phyloP scores from a whole-genome alignment of 2,888 invertebrate species.

The Tenthredo livida region DNA sequence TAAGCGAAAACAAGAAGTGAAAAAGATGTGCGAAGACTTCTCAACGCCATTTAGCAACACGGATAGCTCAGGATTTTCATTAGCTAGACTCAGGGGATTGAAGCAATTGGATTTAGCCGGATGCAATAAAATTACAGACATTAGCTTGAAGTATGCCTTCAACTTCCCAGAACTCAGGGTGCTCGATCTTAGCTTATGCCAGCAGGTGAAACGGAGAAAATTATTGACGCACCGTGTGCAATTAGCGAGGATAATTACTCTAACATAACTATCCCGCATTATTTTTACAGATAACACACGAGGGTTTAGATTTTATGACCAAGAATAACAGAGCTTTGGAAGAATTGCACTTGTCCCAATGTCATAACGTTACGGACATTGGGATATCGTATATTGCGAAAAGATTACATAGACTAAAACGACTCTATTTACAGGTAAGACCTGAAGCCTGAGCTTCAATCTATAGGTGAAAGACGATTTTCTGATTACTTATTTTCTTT shows the following conservation, averaged over 20 bases:
- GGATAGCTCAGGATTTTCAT: conserved; percentile 62
- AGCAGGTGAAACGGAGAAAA: conserved; percentile 75
- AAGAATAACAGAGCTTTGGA: conserved; percentile 86
- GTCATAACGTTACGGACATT: conserved; percentile 85
- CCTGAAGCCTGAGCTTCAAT: conserved; percentile 48
- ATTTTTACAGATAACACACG: conserved; percentile 80
- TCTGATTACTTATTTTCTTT: not conserved
- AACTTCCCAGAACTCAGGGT: conserved; percentile 83
- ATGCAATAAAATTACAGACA: conserved; percentile 87
- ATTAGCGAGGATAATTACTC: not conserved
- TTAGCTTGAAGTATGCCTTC: conserved; percentile 85
- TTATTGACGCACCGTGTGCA: not conserved
- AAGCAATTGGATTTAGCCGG: conserved; percentile 83
- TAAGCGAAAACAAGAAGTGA: conserved; percentile 82
- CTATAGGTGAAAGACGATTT: not conserved
- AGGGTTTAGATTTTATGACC: conserved; percentile 83
- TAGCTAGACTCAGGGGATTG: conserved; percentile 77
- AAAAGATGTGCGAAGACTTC: conserved; percentile 82
- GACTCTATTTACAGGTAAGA: conserved; percentile 81
- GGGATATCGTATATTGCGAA: conserved; percentile 79
- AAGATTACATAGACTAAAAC: conserved; percentile 80
- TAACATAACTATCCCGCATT: not conserved
- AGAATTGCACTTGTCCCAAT: conserved; percentile 84
- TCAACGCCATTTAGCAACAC: conserved; percentile 62
- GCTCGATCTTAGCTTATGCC: conserved; percentile 85